Evolutionary conservation across 1,140 invertebrate genomes (phyloP), one percentile per base, ranked within the genome.

Genomic region (Rhopalosiphum padi): DNA sequence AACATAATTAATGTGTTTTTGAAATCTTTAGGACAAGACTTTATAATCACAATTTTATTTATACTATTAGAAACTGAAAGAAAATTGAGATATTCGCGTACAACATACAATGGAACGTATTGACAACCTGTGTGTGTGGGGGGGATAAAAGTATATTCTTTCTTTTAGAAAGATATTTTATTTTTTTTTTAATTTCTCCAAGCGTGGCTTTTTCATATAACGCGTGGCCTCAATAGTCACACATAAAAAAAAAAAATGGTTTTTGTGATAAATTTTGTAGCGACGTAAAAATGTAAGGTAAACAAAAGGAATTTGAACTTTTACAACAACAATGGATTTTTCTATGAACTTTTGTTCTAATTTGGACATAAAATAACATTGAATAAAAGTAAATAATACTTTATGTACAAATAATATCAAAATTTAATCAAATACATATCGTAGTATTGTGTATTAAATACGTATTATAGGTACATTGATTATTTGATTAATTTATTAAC

Each of bases 1-100:
- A 23, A 90, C 41, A 60, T 90, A 90, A 90, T 90, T 90, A 90
- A 90, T 90, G 89, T 90, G 15, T 90, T 90, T 90, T 90, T 90
- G 23, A 90, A 90, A 90, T 68, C 2, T 68, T 43, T 55, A 11
- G 55, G 55, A 60, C 89, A 22, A 41, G 51, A 30, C 35, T 55
- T 53, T 37, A 89, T 89, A 43, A 68, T 68, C 37, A 41, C 11
- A 68, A n/a, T 90, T 37, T 55, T 43, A 41, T 90, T 90, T 90
- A 18, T 43, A 7, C 15, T 89, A 35, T 25, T 23, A 46, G 87
- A 53, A 51, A 30, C 55, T 23, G 43, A 46, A 43, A 60, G 48
- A 89, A 89, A 89, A 89, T 55, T 25, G 8, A 55, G 35, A 89
- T 22, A 88, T 51, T 53, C 35, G 35, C 23, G 35, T 41, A 30